These are phyloP conservation scores for Pseudomyrmex concolor DNA, from an alignment of 1,140 invertebrate species.

Conservation along the genomic window DNA sequence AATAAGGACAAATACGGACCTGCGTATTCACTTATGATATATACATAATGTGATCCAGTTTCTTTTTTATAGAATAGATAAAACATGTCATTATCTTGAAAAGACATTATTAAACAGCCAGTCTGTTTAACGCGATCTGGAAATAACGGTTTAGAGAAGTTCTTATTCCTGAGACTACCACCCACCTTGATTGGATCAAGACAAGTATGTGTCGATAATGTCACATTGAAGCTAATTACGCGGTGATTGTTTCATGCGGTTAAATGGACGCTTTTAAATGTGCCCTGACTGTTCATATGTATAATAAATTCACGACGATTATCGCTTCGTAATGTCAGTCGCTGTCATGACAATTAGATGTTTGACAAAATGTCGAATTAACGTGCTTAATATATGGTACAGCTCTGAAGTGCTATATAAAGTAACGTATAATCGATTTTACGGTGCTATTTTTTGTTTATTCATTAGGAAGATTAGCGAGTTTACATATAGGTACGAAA, in stretches of 20 bases:
- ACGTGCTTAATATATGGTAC: conserved; percentile 13
- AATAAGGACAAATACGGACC: conserved; percentile 22
- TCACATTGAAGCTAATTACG: conserved; percentile 30
- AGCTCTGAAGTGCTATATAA: conserved; percentile 24
- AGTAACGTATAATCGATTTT: conserved; percentile 50
- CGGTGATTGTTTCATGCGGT: conserved; percentile 1
- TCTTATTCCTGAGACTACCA: conserved; percentile 4
- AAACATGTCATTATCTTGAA: background rate
- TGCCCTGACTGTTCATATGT: conserved; percentile 16
- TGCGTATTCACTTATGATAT: background rate
- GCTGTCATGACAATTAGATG: conserved; percentile 36
- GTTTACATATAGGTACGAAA: too few species aligned
- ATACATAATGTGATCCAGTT: background rate
- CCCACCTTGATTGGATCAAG: conserved; percentile 18
- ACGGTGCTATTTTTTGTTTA: conserved; percentile 9
- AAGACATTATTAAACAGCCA: conserved; percentile 36
- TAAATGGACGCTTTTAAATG: conserved; percentile 42
- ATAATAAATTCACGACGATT: conserved; percentile 50
- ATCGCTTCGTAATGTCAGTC: conserved; percentile 14
- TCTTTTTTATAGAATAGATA: conserved; percentile 24
- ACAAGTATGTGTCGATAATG: conserved; percentile 59
- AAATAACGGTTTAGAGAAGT: conserved; percentile 55
- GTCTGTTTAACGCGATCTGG: conserved; percentile 30
- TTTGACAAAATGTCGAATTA: conserved; percentile 26
- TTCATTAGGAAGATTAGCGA: too few species aligned